These are phyloP conservation scores for Nudaria mundana DNA, from an alignment of 2,888 invertebrate genomes.

Conservation along the genomic window DNA sequence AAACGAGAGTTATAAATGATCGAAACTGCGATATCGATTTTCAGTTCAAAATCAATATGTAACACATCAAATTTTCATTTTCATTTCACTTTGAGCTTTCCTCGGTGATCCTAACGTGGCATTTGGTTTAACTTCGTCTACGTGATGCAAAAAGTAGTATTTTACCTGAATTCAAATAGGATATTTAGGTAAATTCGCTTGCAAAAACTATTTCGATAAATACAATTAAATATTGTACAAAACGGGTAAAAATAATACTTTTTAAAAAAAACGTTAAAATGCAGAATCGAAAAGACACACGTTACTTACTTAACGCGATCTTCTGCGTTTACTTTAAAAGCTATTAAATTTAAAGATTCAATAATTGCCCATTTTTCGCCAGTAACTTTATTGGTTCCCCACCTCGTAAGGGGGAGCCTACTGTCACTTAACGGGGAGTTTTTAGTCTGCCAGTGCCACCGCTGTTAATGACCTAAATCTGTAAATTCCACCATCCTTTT, in stretches of 20 bases:
- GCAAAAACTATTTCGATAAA: constrained; percentile 45
- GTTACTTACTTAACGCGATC: too few relatives aligned
- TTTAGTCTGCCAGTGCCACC: too few relatives aligned
- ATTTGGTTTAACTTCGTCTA: neutral
- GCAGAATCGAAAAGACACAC: too few relatives aligned
- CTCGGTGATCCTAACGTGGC: neutral
- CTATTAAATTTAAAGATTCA: too few relatives aligned
- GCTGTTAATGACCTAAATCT: too few relatives aligned
- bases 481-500: too few relatives aligned
- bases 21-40: constrained; percentile 73
- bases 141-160: constrained; percentile 37
- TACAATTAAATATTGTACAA: constrained; percentile 31
- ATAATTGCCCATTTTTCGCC: too few relatives aligned
- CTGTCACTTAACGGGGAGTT: too few relatives aligned
- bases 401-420: too few relatives aligned
- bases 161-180: constrained; percentile 61
- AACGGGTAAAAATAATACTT: constrained; percentile 11
- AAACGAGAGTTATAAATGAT: constrained; percentile 77
- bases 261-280: neutral
- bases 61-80: constrained; percentile 20
- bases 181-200: constrained; percentile 40
- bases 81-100: constrained; percentile 30
- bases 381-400: too few relatives aligned
- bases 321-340: too few relatives aligned
- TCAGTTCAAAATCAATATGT: constrained; percentile 39